Evolutionary conservation across 2,113 vertebrate genomes (phyloP).

Genomic region (Macquaria australasica): DNA sequence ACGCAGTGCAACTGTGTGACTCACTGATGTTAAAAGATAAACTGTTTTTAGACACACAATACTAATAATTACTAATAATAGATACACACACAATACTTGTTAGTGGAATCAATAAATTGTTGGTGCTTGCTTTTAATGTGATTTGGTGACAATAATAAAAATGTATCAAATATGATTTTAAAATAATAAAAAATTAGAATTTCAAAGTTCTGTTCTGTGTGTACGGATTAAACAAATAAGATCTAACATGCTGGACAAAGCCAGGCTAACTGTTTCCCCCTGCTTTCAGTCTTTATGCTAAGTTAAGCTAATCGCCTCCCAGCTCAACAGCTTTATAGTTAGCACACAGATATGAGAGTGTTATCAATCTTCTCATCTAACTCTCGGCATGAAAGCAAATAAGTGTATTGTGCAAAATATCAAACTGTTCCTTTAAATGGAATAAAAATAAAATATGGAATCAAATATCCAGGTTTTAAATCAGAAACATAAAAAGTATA

Average conservation of each 20-base stretch:
- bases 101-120: background rate
- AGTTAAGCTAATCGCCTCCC: background rate
- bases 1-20: background rate
- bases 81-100: background rate
- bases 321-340: background rate
- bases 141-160: background rate
- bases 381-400: background rate
- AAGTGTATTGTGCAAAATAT: background rate
- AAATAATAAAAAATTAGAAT: background rate
- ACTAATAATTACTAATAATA: too few relatives aligned
- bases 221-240: background rate
- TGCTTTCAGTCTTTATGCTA: conserved; percentile 4
- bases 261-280: background rate
- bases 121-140: background rate
- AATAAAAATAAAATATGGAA: too few relatives aligned
- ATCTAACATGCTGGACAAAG: background rate
- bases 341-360: too few relatives aligned
- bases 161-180: background rate
- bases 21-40: too few relatives aligned
- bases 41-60: too few relatives aligned
- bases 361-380: too few relatives aligned
- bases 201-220: background rate
- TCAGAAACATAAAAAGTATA: background rate
- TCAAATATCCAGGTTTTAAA: background rate
- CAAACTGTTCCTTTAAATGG: background rate